phyloP scores from a whole-genome alignment of 2,113 vertebrate species.

The Nycticryphes semicollaris region DNA sequence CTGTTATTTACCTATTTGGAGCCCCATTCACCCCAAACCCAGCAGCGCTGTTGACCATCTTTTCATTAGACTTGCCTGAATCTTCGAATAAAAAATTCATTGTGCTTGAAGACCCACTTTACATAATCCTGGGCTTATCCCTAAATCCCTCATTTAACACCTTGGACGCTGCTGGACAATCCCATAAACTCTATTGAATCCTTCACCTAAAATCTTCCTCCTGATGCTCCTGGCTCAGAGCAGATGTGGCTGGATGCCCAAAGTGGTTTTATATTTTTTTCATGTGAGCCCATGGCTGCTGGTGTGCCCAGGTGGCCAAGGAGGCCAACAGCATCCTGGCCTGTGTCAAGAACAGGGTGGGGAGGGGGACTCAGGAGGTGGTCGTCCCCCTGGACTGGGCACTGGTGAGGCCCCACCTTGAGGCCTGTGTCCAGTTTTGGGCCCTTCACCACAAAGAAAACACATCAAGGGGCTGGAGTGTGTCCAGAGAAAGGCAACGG shows the following conservation, averaged over 20 bases:
- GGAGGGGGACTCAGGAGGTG: too few species aligned
- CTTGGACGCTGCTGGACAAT: slow-evolving; percentile 1
- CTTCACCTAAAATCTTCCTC: not conserved
- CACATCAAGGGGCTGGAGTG: too few species aligned
- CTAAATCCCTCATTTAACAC: slow-evolving; percentile 14
- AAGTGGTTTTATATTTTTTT: not conserved
- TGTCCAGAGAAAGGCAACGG: too few species aligned
- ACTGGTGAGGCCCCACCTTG: too few species aligned
- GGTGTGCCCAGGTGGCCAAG: too few species aligned
- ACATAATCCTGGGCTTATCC: slow-evolving; percentile 18
- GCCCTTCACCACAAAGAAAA: too few species aligned
- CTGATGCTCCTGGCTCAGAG: accelerated
- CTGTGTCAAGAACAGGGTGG: too few species aligned
- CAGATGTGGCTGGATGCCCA: not conserved
- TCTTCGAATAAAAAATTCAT: not conserved
- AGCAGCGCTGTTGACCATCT: not conserved
- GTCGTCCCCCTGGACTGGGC: too few species aligned
- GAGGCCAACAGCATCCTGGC: too few species aligned
- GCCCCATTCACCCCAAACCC: not conserved
- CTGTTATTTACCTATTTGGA: not conserved
- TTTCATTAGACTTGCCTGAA: not conserved
- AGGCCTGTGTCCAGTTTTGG: too few species aligned
- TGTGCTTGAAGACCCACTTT: not conserved
- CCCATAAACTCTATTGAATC: not conserved
- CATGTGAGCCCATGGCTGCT: not conserved